Evolutionary conservation across 2,113 vertebrate species (phyloP).

Genomic region (Rousettus leschenaultii): DNA sequence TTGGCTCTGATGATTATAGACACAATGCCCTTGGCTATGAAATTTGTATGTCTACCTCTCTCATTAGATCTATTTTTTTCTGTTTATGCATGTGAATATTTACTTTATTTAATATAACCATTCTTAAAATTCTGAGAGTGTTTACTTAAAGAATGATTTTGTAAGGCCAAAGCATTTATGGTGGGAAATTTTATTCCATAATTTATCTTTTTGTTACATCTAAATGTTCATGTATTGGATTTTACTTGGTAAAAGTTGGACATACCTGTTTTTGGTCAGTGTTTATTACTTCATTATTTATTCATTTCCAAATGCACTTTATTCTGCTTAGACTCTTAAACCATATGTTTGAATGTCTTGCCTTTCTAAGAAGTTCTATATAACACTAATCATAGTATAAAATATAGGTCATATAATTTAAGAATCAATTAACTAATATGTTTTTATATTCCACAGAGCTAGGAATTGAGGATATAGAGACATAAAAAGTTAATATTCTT

Average conservation of each 20-base stretch:
- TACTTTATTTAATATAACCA: background rate
- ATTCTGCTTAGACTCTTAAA: background rate
- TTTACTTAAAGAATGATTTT: slow-evolving; percentile 12
- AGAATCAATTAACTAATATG: background rate
- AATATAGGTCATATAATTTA: background rate
- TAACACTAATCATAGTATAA: background rate
- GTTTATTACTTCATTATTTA: background rate
- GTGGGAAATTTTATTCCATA: background rate
- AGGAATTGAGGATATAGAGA: background rate
- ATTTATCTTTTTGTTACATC: background rate
- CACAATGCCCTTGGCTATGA: background rate
- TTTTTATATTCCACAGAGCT: background rate
- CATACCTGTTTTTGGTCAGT: background rate
- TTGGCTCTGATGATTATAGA: background rate
- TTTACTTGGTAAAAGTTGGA: background rate
- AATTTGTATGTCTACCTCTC: background rate
- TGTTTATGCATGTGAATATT: background rate
- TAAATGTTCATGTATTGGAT: background rate
- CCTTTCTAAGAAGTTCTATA: background rate
- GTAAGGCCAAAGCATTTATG: background rate
- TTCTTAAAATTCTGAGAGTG: background rate
- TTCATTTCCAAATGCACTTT: background rate
- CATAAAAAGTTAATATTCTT: background rate
- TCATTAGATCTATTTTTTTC: background rate
- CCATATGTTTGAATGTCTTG: background rate